Percentiles rank a stretch among this genome's conserved stretches.
phyloP scores from a whole-genome alignment of 2,113 vertebrate genomes.

The Atractosteus spatula region DNA sequence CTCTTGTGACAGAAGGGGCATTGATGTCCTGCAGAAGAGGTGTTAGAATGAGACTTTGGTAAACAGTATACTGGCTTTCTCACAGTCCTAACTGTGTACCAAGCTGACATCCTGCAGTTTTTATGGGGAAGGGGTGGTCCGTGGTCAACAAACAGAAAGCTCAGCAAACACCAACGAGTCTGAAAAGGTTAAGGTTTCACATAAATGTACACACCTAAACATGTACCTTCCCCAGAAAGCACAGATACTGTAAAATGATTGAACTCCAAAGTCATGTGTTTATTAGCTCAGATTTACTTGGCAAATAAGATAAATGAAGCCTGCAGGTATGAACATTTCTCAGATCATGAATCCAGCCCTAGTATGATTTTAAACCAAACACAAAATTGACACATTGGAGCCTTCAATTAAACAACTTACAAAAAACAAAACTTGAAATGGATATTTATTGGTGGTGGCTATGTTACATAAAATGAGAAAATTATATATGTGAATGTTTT shows the following conservation, averaged over 20 bases:
- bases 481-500: no score
- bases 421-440: no score
- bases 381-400: no score
- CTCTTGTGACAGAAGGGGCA: slow-evolving; percentile 50
- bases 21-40: slow-evolving; percentile 63
- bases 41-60: slow-evolving; percentile 61
- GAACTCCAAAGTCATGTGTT: neutral
- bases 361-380: no score
- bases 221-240: neutral
- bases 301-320: neutral
- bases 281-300: neutral
- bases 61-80: slow-evolving; percentile 60
- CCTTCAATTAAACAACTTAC: no score
- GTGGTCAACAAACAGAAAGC: slow-evolving; percentile 68
- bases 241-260: no score
- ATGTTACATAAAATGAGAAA: no score
- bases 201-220: slow-evolving; percentile 33
- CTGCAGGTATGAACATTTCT: no score
- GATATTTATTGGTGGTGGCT: no score
- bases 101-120: slow-evolving; percentile 51
- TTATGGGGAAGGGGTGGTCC: slow-evolving; percentile 63
- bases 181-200: slow-evolving; percentile 48
- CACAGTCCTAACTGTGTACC: slow-evolving; percentile 59
- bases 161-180: slow-evolving; percentile 65
- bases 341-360: neutral